Percentiles rank a stretch among this genome's conserved stretches.
Evolutionary conservation across 2,888 invertebrate species (phyloP).

Genomic region (Caenorhabditis imperialis): DNA sequence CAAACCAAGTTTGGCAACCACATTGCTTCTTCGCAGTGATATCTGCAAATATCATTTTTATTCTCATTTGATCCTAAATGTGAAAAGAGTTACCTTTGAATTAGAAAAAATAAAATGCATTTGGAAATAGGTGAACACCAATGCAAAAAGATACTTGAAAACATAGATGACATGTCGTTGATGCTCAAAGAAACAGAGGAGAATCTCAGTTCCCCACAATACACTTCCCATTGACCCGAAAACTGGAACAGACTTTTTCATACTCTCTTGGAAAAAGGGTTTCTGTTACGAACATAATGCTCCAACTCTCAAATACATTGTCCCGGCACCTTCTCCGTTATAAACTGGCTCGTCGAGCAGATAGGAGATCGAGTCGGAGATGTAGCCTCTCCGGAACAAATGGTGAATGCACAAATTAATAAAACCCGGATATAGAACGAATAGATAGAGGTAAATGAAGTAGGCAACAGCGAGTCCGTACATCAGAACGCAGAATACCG

Average conservation of each 20-base stretch:
- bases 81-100: slow-evolving; percentile 57
- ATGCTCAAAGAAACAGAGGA: slow-evolving; percentile 46
- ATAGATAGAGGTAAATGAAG: slow-evolving; percentile 43
- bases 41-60: too few relatives aligned
- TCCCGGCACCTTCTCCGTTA: slow-evolving; percentile 42
- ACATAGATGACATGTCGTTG: slow-evolving; percentile 42
- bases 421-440: slow-evolving; percentile 38
- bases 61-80: too few relatives aligned
- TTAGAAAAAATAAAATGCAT: slow-evolving; percentile 53
- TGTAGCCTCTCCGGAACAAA: slow-evolving; percentile 20
- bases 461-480: slow-evolving; percentile 43
- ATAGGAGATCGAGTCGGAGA: slow-evolving; percentile 12
- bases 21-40: slow-evolving; percentile 34
- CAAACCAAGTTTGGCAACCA: slow-evolving; percentile 47
- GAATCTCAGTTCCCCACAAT: slow-evolving; percentile 48
- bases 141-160: slow-evolving; percentile 44
- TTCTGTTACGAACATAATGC: slow-evolving; percentile 22
- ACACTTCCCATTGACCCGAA: slow-evolving; percentile 50
- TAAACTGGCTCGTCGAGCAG: slow-evolving; percentile 26
- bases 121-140: slow-evolving; percentile 42
- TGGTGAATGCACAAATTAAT: slow-evolving; percentile 31
- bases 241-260: slow-evolving; percentile 13
- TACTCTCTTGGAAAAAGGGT: background rate
- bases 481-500: slow-evolving; percentile 49
- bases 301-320: slow-evolving; percentile 45